Conservation (phyloP, 2,888 invertebrate genomes). For the Cinara cedri region DNA sequence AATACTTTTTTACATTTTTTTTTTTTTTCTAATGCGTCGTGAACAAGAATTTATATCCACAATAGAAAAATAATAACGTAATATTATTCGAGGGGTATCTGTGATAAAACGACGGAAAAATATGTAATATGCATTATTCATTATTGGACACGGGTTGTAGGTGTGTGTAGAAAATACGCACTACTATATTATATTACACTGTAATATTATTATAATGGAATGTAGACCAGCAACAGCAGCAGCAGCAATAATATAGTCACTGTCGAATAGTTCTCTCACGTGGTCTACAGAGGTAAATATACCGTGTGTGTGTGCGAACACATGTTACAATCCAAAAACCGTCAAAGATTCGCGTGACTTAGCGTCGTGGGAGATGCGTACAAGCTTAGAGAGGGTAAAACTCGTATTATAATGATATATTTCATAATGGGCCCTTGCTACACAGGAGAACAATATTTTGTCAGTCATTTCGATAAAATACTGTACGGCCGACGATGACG, state of each 20-base stretch:
- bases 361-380: constrained; percentile 50
- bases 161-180: constrained; percentile 15
- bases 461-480: too few relatives aligned
- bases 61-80: background rate
- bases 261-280: constrained; percentile 46
- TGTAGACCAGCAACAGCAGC: background rate
- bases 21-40: background rate
- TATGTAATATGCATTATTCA: constrained; percentile 15
- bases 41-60: background rate
- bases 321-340: constrained; percentile 49
- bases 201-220: background rate
- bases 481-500: too few relatives aligned
- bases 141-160: constrained; percentile 42
- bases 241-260: constrained; percentile 18
- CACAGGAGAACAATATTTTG: too few relatives aligned
- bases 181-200: too few relatives aligned
- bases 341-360: constrained; percentile 54
- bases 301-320: constrained; percentile 17
- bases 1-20: too few relatives aligned
- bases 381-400: background rate
- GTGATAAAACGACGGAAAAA: constrained; percentile 3
- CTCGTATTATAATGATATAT: too few relatives aligned
- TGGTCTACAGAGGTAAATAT: constrained; percentile 41
- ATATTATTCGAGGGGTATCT: background rate
- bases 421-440: too few relatives aligned